Base-by-base conservation (phyloP, 2,113 vertebrate species). In the Gallinago paraguaiae region DNA sequence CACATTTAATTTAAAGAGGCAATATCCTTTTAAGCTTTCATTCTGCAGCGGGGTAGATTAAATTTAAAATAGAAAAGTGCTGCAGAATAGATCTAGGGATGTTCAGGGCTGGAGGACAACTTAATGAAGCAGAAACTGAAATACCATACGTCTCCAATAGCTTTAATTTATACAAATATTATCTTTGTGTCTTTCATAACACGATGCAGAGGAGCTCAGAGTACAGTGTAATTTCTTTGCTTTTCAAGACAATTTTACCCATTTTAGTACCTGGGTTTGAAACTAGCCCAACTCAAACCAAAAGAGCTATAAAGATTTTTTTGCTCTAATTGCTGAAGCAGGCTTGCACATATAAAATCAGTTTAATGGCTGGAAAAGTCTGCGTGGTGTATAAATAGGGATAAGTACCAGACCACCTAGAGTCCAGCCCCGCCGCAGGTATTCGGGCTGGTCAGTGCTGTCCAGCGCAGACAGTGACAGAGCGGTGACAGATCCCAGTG, bases 141-240 rank as follows among this genome's bases (percentile, higher is more conserved):
- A 97, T 96, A 93, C 87, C 92, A 93, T 94, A 95, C 75, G 9
- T 96, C 93, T 94, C 95, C 95, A 96, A 96, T 95, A 96, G 93
- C 94, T 97, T 96, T 97, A 97, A 96, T 97, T 97, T 97, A 96
- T 94, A 95, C 96, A 97, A 97, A 97, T 97, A 97, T 97, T 97
- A 97, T 96, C 93, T 90, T 96, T 96, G 82, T 95, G 86, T 96
- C 95, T 94, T 96, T 96, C 96, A 96, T 87, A 96, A 94, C 85
- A 90, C 28, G 90, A 95, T 95, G 87, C 92, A 88, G 87, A 96
- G 51, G 51, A 93, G 82, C 90, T 90, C 76, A 83, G 76, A 94
- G 79, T 72, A 82, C 70, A 69, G 82, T 65, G 81, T 64, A 94
- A 93, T 88, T 96, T 78, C 86, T 95, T 85, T 88, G 72, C 94